Conservation (phyloP, 2,797 vertebrate genomes). For the Alcedo atthis region DNA sequence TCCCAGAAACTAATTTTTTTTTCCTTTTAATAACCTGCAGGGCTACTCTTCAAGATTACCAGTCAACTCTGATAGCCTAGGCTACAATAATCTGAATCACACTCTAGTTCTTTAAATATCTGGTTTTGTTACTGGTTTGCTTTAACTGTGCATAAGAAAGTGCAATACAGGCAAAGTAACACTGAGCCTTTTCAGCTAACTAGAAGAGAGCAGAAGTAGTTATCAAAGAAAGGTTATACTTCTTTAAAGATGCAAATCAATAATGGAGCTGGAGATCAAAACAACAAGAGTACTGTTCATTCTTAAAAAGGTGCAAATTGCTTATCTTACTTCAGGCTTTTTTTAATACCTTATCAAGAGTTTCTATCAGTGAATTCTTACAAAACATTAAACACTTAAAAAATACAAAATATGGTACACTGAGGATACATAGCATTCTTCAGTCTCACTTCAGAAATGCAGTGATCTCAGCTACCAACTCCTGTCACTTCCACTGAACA, state of each 20-base stretch:
- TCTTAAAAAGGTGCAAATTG: slow-evolving; percentile 77
- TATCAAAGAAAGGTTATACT: slow-evolving; percentile 72
- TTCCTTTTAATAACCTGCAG: slow-evolving; percentile 45
- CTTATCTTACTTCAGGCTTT: slow-evolving; percentile 69
- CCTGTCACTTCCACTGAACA: neutral
- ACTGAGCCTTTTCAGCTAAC: slow-evolving; percentile 59
- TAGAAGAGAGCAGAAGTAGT: slow-evolving; percentile 65
- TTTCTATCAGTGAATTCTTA: slow-evolving; percentile 56
- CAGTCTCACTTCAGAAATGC: neutral
- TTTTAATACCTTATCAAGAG: slow-evolving; percentile 58
- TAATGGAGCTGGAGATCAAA: slow-evolving; percentile 72
- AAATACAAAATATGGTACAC: neutral
- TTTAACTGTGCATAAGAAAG: slow-evolving; percentile 61
- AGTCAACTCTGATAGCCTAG: slow-evolving; percentile 15
- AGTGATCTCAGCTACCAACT: neutral
- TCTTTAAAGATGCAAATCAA: slow-evolving; percentile 77
- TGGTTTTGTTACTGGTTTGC: slow-evolving; percentile 23
- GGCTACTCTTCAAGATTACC: slow-evolving; percentile 36
- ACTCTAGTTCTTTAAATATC: slow-evolving; percentile 17
- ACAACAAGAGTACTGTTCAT: slow-evolving; percentile 70
- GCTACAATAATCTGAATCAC: slow-evolving; percentile 41
- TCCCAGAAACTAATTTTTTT: slow-evolving; percentile 58
- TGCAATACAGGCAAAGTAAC: slow-evolving; percentile 64
- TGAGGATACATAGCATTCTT: neutral
- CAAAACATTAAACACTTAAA: slow-evolving; percentile 62